Conservation (phyloP, 2,113 vertebrate genomes). For the Glaucidium brasilianum region DNA sequence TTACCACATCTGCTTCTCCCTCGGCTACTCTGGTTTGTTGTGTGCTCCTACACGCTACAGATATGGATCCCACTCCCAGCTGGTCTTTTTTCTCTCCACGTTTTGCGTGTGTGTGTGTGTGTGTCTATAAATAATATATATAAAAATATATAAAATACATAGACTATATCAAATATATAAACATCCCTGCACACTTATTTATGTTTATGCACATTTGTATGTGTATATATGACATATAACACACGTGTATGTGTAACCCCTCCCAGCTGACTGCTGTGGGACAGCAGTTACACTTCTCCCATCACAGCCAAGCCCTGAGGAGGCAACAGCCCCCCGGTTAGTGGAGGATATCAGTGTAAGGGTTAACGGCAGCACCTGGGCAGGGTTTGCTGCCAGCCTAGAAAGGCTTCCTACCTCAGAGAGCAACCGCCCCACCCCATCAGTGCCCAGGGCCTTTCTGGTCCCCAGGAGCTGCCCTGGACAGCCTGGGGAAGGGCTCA, state of each 20-base stretch:
- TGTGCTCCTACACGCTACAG: rapidly evolving
- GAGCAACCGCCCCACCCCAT: background rate
- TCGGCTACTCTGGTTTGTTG: background rate
- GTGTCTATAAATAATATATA: background rate
- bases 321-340: background rate
- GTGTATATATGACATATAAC: background rate
- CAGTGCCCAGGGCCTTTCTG: rapidly evolving
- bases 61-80: background rate
- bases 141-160: background rate
- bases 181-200: background rate
- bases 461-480: background rate
- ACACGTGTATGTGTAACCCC: rapidly evolving
- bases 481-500: no score
- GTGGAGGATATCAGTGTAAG: rapidly evolving
- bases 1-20: background rate
- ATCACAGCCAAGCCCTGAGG: rapidly evolving
- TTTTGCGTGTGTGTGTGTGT: background rate
- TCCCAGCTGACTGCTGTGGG: rapidly evolving
- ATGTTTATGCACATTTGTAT: rapidly evolving
- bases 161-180: rapidly evolving
- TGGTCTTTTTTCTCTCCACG: rapidly evolving
- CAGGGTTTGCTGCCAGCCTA: no score
- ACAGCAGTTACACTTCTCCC: background rate
- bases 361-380: background rate
- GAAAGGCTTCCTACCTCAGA: background rate